Evolutionary conservation across 1,140 invertebrate genomes (phyloP).

Genomic region (Thrips palmi): DNA sequence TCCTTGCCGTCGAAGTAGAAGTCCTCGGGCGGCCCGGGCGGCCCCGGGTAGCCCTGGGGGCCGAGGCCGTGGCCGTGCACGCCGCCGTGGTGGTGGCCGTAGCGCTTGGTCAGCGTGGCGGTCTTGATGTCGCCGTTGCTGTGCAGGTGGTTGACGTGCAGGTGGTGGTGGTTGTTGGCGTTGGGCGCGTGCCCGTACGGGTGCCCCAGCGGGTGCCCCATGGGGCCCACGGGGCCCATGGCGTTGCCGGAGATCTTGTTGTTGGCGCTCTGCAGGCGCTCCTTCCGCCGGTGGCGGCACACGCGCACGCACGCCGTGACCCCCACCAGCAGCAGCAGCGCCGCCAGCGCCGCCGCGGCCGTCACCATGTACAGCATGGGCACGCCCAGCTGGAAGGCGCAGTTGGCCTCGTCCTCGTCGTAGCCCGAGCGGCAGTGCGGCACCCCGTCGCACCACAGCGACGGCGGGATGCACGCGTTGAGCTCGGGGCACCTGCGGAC

Average conservation of each 20-base stretch:
- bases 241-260: slow-evolving; percentile 25
- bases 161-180: slow-evolving; percentile 29
- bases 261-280: slow-evolving; percentile 37
- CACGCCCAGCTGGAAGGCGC: slow-evolving; percentile 45
- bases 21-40: slow-evolving; percentile 22
- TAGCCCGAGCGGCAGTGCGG: slow-evolving; percentile 52
- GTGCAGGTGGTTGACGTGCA: slow-evolving; percentile 36
- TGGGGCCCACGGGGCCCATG: neutral
- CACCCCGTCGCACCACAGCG: slow-evolving; percentile 53
- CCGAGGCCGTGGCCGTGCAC: no score
- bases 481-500: slow-evolving; percentile 42
- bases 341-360: slow-evolving; percentile 32
- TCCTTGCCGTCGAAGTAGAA: slow-evolving; percentile 45
- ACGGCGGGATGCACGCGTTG: slow-evolving; percentile 48
- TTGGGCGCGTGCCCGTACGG: slow-evolving; percentile 10
- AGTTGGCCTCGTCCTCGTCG: slow-evolving; percentile 51
- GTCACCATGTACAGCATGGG: slow-evolving; percentile 43
- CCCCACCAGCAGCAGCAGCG: slow-evolving; percentile 31
- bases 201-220: slow-evolving; percentile 15
- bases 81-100: no score
- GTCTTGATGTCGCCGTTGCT: slow-evolving; percentile 21
- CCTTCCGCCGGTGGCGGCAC: slow-evolving; percentile 36
- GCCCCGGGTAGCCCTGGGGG: slow-evolving; percentile 13
- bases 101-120: no score
- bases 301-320: slow-evolving; percentile 42